These are phyloP conservation scores for Ormyrus rosae DNA, from an alignment of 2,888 invertebrate genomes.

Conservation along the genomic window DNA sequence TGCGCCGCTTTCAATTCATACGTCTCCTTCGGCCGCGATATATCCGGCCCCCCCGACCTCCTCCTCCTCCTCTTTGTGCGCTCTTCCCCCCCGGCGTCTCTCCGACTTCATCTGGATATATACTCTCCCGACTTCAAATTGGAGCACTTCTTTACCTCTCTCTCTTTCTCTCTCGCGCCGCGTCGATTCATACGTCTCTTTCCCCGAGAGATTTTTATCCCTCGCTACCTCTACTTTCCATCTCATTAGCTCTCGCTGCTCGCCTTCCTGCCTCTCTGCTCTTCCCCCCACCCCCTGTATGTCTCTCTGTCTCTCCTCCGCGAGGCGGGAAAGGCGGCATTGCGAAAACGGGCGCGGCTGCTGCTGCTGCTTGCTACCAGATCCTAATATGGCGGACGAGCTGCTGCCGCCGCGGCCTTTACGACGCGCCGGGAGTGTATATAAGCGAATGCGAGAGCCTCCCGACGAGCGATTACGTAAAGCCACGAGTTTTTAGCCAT, in stretches of 20 bases:
- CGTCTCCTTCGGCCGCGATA: neutral
- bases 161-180: neutral
- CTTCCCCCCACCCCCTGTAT: neutral
- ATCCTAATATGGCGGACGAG: conserved; percentile 47
- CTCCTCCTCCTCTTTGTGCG: too few relatives aligned
- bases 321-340: conserved; percentile 2
- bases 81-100: too few relatives aligned
- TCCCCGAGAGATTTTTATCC: neutral
- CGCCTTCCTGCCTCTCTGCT: conserved; percentile 53
- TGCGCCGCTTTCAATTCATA: conserved; percentile 24
- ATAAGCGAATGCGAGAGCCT: neutral
- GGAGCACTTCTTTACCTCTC: neutral
- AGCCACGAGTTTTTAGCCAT: conserved; percentile 3
- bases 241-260: conserved; percentile 33
- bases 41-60: too few relatives aligned
- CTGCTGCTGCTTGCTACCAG: conserved; percentile 12
- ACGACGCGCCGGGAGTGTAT: neutral
- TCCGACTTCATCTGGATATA: neutral
- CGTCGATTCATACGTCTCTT: conserved; percentile 8
- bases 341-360: conserved; percentile 32
- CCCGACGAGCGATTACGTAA: conserved; percentile 23
- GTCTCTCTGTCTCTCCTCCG: neutral
- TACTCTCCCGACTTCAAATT: neutral
- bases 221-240: conserved; percentile 37
- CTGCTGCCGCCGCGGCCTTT: neutral